Base-by-base conservation (phyloP, 2,888 invertebrate species). In the Palloptera scutellata region DNA sequence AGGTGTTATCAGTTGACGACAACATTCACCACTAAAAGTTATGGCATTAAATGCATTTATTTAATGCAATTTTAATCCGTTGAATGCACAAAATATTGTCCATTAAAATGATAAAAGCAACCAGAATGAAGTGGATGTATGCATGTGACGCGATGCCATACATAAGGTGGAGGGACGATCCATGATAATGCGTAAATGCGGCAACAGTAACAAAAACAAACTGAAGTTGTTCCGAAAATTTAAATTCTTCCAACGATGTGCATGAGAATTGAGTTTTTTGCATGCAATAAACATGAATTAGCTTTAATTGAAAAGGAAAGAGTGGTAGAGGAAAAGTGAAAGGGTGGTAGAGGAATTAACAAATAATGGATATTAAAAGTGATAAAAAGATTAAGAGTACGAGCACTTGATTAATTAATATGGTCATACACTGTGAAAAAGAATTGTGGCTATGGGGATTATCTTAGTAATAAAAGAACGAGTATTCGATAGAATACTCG, bases 41-140 rank as follows among this genome's bases (percentile, higher is more conserved):
- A 74, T 73, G 70, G 72, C 74, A 72, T 72, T 74, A 72, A 73
- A 72, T 72, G 73, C 73, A 74, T 74, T 74, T 71, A 70, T 70
- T 71, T 74, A 74, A 74, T 74, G 73, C 72, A 74, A 68, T 70
- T 72, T 72, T 72, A 72, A 72, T 70, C 70, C 69, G 71, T 66
- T 71, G 58, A 73, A 70, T 67, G 65, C 65, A 57, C 41, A 13
- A 40, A 40, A 40, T 57, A 57, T 57, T 20, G n/a, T 12, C 57
- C 57, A 57, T 57, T 40, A 57, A 57, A 53, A 13, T 40, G 57
- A 57, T 57, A 57, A 57, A 12, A 19, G 11, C 1, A 15, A 13
- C 12, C 6, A 3, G 15, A 13, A 11, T 10, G 48, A 5, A 13
- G 6, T 30, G 30, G 6, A 30, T 30, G 6, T 30, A 6, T 30